Evolutionary conservation across 2,888 invertebrate species (phyloP).

Genomic region (Clunio marinus): DNA sequence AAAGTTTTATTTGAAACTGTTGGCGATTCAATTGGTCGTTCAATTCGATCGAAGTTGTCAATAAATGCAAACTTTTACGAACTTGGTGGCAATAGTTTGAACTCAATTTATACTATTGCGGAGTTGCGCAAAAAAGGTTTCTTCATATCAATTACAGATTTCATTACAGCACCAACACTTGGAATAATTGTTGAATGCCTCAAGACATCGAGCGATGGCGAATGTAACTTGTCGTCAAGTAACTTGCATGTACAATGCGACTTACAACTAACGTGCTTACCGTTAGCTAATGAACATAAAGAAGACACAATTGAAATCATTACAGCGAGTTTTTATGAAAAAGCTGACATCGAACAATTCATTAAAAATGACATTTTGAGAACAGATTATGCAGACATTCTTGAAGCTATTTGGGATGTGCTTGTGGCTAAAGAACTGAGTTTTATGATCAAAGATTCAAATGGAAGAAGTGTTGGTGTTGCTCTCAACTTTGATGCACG

Average conservation of each 20-base stretch:
- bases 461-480: slow-evolving; percentile 60
- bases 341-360: slow-evolving; percentile 80
- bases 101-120: slow-evolving; percentile 78
- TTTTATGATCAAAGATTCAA: slow-evolving; percentile 60
- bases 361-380: slow-evolving; percentile 64
- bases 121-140: slow-evolving; percentile 71
- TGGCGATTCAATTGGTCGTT: slow-evolving; percentile 64
- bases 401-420: slow-evolving; percentile 66
- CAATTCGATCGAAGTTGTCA: slow-evolving; percentile 60
- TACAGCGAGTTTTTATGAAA: slow-evolving; percentile 77
- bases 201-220: slow-evolving; percentile 49
- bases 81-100: slow-evolving; percentile 81
- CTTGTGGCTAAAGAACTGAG: slow-evolving; percentile 68
- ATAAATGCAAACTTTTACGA: slow-evolving; percentile 73
- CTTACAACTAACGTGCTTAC: slow-evolving; percentile 46
- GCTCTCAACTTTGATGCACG: slow-evolving; percentile 76
- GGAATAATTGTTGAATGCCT: slow-evolving; percentile 65
- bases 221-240: slow-evolving; percentile 45
- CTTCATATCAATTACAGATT: slow-evolving; percentile 76
- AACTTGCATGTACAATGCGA: slow-evolving; percentile 30
- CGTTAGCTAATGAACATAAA: slow-evolving; percentile 56
- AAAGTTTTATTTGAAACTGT: slow-evolving; percentile 69
- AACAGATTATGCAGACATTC: slow-evolving; percentile 64
- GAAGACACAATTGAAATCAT: slow-evolving; percentile 69
- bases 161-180: slow-evolving; percentile 67